Conservation (phyloP, 2,113 vertebrate species). For the Nicator chloris region DNA sequence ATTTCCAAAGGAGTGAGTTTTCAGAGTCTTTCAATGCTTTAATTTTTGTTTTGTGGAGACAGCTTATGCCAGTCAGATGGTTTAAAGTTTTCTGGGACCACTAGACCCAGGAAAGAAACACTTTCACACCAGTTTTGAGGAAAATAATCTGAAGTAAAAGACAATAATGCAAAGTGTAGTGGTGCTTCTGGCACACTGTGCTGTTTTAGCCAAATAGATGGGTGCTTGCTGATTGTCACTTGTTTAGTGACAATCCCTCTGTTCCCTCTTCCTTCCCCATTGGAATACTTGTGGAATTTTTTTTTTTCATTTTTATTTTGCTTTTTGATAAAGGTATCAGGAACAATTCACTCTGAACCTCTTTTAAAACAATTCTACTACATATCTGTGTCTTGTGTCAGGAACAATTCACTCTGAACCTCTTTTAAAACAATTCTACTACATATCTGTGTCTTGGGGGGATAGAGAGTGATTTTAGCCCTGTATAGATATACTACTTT, state of each 20-base stretch:
- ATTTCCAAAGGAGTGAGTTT: background rate
- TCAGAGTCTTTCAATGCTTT: background rate
- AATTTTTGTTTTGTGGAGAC: background rate
- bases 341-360: background rate
- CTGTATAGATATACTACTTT: background rate
- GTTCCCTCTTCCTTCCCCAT: fast-evolving
- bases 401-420: background rate
- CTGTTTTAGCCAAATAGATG: background rate
- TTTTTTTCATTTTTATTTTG: background rate
- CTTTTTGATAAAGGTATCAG: background rate
- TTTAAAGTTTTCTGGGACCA: background rate
- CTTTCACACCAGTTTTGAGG: background rate
- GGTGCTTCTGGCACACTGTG: background rate
- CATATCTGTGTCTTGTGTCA: background rate
- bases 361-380: background rate
- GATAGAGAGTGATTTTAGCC: background rate
- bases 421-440: background rate
- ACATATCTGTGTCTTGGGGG: background rate
- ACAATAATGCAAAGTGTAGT: background rate
- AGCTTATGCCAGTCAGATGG: background rate
- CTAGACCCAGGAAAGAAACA: background rate
- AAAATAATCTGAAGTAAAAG: background rate
- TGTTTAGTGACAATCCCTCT: background rate
- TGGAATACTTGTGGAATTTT: background rate
- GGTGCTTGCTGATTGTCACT: background rate